A percentile compares a stretch with the other conserved stretches of the same genome.
Conservation (phyloP, 2,888 invertebrate genomes). For the Lumbricus terrestris region DNA sequence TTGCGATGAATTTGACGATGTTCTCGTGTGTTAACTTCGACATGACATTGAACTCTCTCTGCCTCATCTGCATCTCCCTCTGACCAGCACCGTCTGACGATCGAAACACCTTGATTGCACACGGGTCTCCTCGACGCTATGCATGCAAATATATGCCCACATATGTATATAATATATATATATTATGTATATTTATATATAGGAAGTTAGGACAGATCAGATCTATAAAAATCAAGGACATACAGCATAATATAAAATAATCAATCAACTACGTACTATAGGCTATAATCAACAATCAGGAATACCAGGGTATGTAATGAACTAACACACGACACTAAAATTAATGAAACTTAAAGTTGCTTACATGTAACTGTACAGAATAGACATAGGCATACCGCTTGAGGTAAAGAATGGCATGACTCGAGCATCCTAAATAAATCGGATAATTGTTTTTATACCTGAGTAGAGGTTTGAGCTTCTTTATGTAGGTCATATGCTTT, state of each 20-base stretch:
- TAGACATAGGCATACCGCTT: background rate
- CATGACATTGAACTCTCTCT: constrained; percentile 83
- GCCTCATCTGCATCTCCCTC: background rate
- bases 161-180: too few species aligned
- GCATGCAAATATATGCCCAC: too few species aligned
- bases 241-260: background rate
- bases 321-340: background rate
- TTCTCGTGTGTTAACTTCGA: constrained; percentile 65
- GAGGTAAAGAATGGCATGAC: background rate
- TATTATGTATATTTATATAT: too few species aligned
- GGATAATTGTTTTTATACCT: background rate
- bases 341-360: background rate
- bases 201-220: too few species aligned
- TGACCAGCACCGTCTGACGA: background rate
- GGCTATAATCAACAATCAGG: background rate
- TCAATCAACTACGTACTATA: background rate
- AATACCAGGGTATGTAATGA: background rate
- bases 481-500: background rate
- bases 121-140: constrained; percentile 20
- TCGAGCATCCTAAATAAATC: background rate
- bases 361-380: too few species aligned
- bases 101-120: constrained; percentile 23
- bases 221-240: background rate
- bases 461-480: background rate
- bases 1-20: constrained; percentile 87